These are phyloP conservation scores for Megalops cyprinoides DNA, from an alignment of 2,797 vertebrate species.

Conservation along the genomic window DNA sequence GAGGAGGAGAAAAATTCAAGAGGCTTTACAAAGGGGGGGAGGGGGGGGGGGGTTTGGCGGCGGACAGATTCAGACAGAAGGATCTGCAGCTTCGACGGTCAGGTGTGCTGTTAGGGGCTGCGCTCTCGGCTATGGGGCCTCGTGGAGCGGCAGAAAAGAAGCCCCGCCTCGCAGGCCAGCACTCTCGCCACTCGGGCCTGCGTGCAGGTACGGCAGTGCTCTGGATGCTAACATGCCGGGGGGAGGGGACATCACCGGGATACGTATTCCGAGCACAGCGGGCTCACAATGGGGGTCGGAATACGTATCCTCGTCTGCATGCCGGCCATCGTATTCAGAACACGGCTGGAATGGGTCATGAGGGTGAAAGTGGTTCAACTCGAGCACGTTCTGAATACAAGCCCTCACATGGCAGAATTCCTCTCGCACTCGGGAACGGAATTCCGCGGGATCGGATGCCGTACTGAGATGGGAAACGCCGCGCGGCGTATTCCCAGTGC, in stretches of 20 bases:
- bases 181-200: conserved; percentile 20
- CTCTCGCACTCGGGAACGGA: conserved; percentile 40
- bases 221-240: conserved; percentile 25
- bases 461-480: conserved; percentile 17
- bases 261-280: conserved; percentile 41
- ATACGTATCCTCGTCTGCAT: conserved; percentile 48
- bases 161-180: conserved; percentile 23
- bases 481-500: not conserved
- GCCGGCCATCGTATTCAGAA: conserved; percentile 49
- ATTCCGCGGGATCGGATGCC: conserved; percentile 33
- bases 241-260: conserved; percentile 36
- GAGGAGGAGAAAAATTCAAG: conserved; percentile 28
- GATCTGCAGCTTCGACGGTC: not conserved
- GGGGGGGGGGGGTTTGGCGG: conserved; percentile 55
- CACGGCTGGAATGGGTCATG: conserved; percentile 42
- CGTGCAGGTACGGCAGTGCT: conserved; percentile 15
- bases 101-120: conserved; percentile 5
- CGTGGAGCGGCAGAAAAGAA: conserved; percentile 28
- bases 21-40: conserved; percentile 52
- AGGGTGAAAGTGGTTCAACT: conserved; percentile 35
- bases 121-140: not conserved
- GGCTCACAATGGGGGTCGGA: conserved; percentile 20
- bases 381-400: conserved; percentile 47
- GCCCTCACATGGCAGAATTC: conserved; percentile 25
- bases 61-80: conserved; percentile 54